Percentiles rank a stretch among this genome's conserved stretches.
Conservation (phyloP, 1,140 invertebrate genomes). For the Drosophila grimshawi region DNA sequence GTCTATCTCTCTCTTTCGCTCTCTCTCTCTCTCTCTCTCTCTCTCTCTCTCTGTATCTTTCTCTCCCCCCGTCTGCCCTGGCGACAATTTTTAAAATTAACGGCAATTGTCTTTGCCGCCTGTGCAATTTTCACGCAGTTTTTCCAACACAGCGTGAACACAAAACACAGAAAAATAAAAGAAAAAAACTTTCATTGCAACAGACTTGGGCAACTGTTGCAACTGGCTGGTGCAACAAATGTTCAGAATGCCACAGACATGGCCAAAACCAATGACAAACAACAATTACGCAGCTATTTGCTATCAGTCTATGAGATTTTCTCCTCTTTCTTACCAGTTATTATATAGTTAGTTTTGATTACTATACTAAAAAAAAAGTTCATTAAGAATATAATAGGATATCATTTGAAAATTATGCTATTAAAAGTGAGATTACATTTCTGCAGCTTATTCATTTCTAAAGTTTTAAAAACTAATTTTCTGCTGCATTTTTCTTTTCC, state of each 20-base stretch:
- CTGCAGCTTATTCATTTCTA: too few relatives aligned
- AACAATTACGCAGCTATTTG: conserved; percentile 50
- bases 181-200: conserved; percentile 65
- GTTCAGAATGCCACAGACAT: conserved; percentile 37
- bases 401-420: neutral
- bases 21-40: neutral
- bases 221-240: conserved; percentile 14
- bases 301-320: conserved; percentile 9
- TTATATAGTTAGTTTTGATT: neutral
- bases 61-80: conserved; percentile 33
- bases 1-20: neutral
- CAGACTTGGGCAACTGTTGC: conserved; percentile 7
- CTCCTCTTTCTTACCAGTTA: conserved; percentile 12
- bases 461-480: too few relatives aligned
- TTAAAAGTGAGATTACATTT: neutral
- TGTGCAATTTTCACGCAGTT: conserved; percentile 80
- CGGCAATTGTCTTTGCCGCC: conserved; percentile 77
- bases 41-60: neutral
- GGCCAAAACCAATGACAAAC: conserved; percentile 9
- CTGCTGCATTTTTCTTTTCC: too few relatives aligned
- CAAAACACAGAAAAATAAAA: conserved; percentile 47
- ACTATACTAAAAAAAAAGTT: too few relatives aligned
- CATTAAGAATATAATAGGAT: neutral
- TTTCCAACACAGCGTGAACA: conserved; percentile 56
- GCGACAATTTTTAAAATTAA: conserved; percentile 81